Evolutionary conservation across 1,140 invertebrate species (phyloP).

Genomic region (Ericerus pela): DNA sequence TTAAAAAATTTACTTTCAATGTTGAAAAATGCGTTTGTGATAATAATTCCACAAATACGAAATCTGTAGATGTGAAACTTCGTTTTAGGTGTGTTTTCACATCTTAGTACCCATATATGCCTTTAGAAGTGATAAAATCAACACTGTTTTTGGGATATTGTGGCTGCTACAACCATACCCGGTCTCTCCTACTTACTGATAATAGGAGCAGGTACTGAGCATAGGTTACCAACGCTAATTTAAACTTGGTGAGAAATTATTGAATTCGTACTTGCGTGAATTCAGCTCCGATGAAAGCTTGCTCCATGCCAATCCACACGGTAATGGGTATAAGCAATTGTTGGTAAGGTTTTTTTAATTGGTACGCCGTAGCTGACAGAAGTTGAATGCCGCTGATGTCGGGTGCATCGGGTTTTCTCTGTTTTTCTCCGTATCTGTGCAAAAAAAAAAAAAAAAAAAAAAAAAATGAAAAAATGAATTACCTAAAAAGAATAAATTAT

Average conservation of each 20-base stretch:
- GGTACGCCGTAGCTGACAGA: conserved; percentile 74
- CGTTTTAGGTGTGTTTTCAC: too few relatives aligned
- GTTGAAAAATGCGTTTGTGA: too few relatives aligned
- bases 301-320: conserved; percentile 92
- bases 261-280: conserved; percentile 57
- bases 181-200: too few relatives aligned
- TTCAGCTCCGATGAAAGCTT: conserved; percentile 87
- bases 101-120: too few relatives aligned
- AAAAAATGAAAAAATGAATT: not conserved
- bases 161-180: too few relatives aligned
- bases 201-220: too few relatives aligned
- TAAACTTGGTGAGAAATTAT: not conserved
- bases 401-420: conserved; percentile 46
- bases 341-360: conserved; percentile 78
- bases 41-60: too few relatives aligned
- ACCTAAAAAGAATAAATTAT: not conserved
- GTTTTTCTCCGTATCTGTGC: conserved; percentile 64
- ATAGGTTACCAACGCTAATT: too few relatives aligned
- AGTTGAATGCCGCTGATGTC: conserved; percentile 64
- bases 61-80: too few relatives aligned
- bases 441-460: conserved; percentile 2
- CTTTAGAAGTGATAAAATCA: too few relatives aligned
- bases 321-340: conserved; percentile 87
- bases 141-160: too few relatives aligned
- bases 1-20: too few relatives aligned